phyloP scores from a whole-genome alignment of 1,140 invertebrate species.

The Tetragnatha versicolor region DNA sequence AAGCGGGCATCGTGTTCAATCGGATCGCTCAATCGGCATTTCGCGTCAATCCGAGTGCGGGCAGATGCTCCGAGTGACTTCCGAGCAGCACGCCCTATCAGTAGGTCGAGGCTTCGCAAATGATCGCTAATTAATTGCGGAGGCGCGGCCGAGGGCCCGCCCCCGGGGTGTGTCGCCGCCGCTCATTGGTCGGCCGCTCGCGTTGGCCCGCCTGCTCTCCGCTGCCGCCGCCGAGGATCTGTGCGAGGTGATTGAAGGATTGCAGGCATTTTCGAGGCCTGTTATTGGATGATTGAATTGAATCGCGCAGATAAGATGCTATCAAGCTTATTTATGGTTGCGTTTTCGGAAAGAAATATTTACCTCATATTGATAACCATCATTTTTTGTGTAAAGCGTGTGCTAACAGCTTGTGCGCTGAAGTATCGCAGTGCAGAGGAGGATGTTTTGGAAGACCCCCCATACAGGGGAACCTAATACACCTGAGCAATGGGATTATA shows the following conservation, averaged over 20 bases:
- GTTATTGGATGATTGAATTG: constrained; percentile 29
- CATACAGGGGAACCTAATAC: too few species aligned
- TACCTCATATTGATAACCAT: too few species aligned
- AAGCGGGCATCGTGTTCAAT: background rate
- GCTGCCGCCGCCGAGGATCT: background rate
- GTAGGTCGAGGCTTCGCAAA: constrained; percentile 29
- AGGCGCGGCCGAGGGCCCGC: constrained; percentile 1
- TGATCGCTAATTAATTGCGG: constrained; percentile 45
- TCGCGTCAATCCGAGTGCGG: background rate
- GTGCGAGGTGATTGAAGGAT: background rate
- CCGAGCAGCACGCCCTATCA: constrained; percentile 12
- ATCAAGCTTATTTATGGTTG: constrained; percentile 24
- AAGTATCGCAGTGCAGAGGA: too few species aligned
- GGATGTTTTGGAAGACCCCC: too few species aligned
- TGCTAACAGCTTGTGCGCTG: too few species aligned
- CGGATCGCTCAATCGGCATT: background rate
- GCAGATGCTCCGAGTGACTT: background rate
- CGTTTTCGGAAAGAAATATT: too few species aligned
- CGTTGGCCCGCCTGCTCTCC: constrained; percentile 20
- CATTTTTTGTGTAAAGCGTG: too few species aligned
- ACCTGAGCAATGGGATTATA: too few species aligned
- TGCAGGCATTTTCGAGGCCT: background rate
- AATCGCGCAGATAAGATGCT: constrained; percentile 20
- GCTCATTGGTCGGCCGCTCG: constrained; percentile 23
- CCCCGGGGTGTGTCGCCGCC: background rate